phyloP scores from a whole-genome alignment of 2,888 invertebrate genomes.

The Sturmia bella region DNA sequence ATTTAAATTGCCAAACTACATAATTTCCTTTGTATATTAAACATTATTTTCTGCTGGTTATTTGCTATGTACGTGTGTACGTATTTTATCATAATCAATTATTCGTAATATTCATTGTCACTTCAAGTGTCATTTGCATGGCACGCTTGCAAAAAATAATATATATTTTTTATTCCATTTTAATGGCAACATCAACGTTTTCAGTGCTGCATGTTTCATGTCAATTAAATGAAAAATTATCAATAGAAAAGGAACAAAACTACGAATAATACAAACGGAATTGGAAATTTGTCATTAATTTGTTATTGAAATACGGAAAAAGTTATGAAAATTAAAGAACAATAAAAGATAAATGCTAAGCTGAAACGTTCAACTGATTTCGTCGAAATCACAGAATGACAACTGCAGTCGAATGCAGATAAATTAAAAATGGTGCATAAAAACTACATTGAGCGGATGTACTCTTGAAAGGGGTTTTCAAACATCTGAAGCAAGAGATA shows the following conservation, averaged over 20 bases:
- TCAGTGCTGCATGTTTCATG: constrained; percentile 51
- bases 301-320: constrained; percentile 4
- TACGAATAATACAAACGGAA: constrained; percentile 35
- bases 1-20: too few species aligned
- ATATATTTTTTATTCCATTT: constrained; percentile 34
- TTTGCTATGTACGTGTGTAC: background rate
- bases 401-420: background rate
- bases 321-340: constrained; percentile 5
- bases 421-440: constrained; percentile 3
- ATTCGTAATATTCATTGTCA: constrained; percentile 61
- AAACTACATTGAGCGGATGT: too few species aligned
- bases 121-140: constrained; percentile 63
- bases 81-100: constrained; percentile 56
- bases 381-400: background rate
- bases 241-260: constrained; percentile 28
- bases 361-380: too few species aligned
- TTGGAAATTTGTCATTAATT: constrained; percentile 49
- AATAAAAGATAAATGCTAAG: too few species aligned
- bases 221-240: constrained; percentile 57
- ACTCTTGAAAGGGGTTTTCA: too few species aligned
- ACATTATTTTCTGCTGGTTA: too few species aligned
- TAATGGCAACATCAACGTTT: constrained; percentile 42
- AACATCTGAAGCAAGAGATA: too few species aligned
- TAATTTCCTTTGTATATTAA: too few species aligned
- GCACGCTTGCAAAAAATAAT: constrained; percentile 23